Evolutionary conservation across 1,140 invertebrate genomes (phyloP).

Genomic region (Philaenus spumarius): DNA sequence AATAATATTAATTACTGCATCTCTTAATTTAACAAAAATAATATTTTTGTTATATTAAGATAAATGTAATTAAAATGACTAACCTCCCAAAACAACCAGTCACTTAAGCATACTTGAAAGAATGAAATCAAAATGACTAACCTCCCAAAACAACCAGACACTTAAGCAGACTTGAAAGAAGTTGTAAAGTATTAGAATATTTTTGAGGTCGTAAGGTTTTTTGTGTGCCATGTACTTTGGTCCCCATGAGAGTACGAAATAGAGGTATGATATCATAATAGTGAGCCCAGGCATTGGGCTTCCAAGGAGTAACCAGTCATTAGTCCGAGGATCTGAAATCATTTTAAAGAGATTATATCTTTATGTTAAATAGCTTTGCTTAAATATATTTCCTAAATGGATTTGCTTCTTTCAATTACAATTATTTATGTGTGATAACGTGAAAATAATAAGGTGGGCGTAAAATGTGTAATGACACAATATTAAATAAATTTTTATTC

Average conservation of each 20-base stretch:
- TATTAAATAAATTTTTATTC: too few species aligned
- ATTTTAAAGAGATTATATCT: neutral
- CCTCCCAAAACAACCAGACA: slow-evolving; percentile 64
- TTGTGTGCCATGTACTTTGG: slow-evolving; percentile 78
- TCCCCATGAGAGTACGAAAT: slow-evolving; percentile 62
- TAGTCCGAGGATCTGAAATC: slow-evolving; percentile 73
- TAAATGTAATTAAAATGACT: slow-evolving; percentile 22
- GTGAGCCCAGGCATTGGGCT: slow-evolving; percentile 69
- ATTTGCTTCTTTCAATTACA: too few species aligned
- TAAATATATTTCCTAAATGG: too few species aligned
- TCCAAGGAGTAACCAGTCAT: slow-evolving; percentile 76
- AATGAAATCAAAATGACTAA: slow-evolving; percentile 32
- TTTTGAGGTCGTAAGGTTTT: slow-evolving; percentile 73
- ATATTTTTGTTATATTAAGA: too few species aligned
- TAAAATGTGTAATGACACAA: too few species aligned
- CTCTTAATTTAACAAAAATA: too few species aligned
- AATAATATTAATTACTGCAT: too few species aligned
- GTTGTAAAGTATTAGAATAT: slow-evolving; percentile 67
- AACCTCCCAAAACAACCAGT: slow-evolving; percentile 65
- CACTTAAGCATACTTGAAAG: slow-evolving; percentile 56
- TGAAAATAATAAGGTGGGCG: too few species aligned
- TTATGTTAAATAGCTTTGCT: too few species aligned
- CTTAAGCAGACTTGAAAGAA: slow-evolving; percentile 57
- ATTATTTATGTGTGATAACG: too few species aligned
- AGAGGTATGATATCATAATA: slow-evolving; percentile 66